Percentiles rank a stretch among this genome's conserved stretches.
These are phyloP conservation scores for Drosophila acutilabella DNA, from an alignment of 2,888 invertebrate genomes.

Conservation along the genomic window DNA sequence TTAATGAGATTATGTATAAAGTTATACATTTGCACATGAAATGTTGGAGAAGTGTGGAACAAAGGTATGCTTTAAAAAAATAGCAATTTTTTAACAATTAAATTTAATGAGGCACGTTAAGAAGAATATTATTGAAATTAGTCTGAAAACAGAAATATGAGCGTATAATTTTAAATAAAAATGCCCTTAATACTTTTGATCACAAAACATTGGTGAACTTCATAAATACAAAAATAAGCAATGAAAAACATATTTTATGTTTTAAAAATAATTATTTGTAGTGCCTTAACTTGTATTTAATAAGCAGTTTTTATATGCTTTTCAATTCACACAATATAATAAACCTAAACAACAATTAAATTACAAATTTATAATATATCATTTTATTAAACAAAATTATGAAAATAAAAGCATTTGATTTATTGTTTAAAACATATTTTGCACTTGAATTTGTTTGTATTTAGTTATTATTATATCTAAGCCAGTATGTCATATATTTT, in stretches of 20 bases:
- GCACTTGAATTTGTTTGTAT: conserved; percentile 69
- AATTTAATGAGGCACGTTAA: conserved; percentile 77
- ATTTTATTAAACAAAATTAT: conserved; percentile 53
- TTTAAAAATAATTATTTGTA: conserved; percentile 46
- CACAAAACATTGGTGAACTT: conserved; percentile 50
- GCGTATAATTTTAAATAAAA: conserved; percentile 33
- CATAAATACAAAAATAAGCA: conserved; percentile 32
- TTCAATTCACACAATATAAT: conserved; percentile 43
- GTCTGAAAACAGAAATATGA: conserved; percentile 31
- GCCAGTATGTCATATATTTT: conserved; percentile 35
- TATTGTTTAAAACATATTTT: conserved; percentile 80
- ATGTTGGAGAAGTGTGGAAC: conserved; percentile 18
- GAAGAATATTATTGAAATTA: conserved; percentile 70
- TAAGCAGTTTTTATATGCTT: conserved; percentile 31
- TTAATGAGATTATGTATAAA: conserved; percentile 21
- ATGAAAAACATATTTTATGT: conserved; percentile 32
- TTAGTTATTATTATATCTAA: conserved; percentile 50
- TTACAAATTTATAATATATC: conserved; percentile 66
- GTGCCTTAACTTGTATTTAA: conserved; percentile 21
- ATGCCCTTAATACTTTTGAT: conserved; percentile 68
- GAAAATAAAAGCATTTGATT: conserved; percentile 69
- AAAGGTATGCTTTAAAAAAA: conserved; percentile 25
- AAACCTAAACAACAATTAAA: conserved; percentile 69
- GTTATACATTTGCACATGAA: conserved; percentile 21
- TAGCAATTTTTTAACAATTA: conserved; percentile 25